A percentile compares a stretch with the other conserved stretches of the same genome.
Evolutionary conservation across 2,113 vertebrate genomes (phyloP).

Genomic region (Chionis minor): DNA sequence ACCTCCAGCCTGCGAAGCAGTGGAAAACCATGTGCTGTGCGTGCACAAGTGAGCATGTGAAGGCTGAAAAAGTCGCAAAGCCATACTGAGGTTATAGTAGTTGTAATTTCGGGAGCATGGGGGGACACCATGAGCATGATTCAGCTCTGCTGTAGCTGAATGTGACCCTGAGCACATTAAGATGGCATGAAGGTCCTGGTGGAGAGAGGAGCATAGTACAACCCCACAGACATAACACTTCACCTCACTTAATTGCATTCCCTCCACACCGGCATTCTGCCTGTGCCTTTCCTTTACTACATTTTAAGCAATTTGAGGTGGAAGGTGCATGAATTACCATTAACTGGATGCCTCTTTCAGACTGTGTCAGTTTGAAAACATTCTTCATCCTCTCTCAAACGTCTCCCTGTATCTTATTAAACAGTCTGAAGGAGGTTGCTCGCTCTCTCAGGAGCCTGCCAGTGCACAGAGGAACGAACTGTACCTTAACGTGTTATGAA

Average conservation of each 20-base stretch:
- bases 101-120: background rate
- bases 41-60: background rate
- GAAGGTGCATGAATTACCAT: background rate
- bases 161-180: background rate
- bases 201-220: background rate
- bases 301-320: background rate
- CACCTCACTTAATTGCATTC: background rate
- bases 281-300: background rate
- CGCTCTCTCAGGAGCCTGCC: background rate
- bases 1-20: background rate
- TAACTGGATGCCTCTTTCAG: background rate
- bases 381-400: background rate
- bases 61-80: background rate
- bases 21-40: background rate
- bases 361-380: background rate
- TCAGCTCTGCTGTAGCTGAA: background rate
- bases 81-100: background rate
- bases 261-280: fast-evolving
- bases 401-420: background rate
- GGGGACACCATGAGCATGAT: fast-evolving
- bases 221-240: background rate
- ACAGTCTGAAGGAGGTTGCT: background rate
- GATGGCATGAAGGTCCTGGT: background rate
- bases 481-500: background rate
- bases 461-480: background rate